phyloP scores from a whole-genome alignment of 2,113 vertebrate species.

The Mungos mungo region DNA sequence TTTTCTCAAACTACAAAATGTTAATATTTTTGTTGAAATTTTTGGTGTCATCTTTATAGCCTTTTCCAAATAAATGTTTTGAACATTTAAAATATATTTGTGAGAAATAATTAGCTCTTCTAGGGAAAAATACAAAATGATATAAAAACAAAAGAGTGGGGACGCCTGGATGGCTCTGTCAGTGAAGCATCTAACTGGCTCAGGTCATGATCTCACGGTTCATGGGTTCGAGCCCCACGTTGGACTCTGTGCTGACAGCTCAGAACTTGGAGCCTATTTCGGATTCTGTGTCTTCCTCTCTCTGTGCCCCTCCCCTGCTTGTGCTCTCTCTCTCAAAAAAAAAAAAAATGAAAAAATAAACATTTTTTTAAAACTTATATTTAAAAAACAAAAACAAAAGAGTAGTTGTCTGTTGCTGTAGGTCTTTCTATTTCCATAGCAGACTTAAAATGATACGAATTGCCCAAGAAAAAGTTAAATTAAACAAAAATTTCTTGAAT shows the following conservation, averaged over 20 bases:
- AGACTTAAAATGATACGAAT: neutral
- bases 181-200: too few species aligned
- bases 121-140: neutral
- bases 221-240: too few species aligned
- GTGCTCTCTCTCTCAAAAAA: too few species aligned
- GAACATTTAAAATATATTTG: neutral
- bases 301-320: too few species aligned
- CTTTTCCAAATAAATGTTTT: neutral
- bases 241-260: too few species aligned
- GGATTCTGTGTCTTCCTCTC: too few species aligned
- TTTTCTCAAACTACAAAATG: neutral
- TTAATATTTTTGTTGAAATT: neutral
- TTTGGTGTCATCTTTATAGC: neutral
- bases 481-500: neutral
- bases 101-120: neutral
- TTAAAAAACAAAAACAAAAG: neutral
- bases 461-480: neutral
- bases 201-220: too few species aligned
- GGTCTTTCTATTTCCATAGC: neutral
- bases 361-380: too few species aligned
- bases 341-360: too few species aligned
- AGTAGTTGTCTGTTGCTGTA: neutral
- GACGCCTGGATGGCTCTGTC: too few species aligned
- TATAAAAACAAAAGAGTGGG: neutral
- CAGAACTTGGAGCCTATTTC: too few species aligned